These are phyloP conservation scores for Psophia crepitans DNA, from an alignment of 2,113 vertebrate species.

Conservation along the genomic window DNA sequence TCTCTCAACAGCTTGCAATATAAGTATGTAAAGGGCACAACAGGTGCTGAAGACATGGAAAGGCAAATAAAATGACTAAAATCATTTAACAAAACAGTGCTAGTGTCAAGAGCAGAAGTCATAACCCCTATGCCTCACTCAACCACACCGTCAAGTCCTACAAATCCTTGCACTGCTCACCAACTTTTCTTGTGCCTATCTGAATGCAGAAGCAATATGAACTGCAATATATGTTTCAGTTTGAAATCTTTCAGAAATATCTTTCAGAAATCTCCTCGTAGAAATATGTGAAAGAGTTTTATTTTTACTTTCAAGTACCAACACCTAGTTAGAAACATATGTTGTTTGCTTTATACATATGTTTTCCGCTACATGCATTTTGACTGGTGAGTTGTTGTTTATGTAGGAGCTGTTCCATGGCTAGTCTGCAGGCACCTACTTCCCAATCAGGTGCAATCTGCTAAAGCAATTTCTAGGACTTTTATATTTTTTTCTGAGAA, in stretches of 20 bases:
- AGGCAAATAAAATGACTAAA: neutral
- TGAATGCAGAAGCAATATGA: neutral
- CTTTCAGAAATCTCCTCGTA: neutral
- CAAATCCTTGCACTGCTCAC: neutral
- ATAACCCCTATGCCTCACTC: neutral
- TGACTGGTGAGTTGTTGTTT: neutral
- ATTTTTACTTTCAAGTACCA: neutral
- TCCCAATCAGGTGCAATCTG: neutral
- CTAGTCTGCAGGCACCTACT: neutral
- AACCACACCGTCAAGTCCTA: neutral
- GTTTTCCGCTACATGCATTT: neutral
- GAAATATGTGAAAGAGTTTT: neutral
- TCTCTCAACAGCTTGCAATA: neutral
- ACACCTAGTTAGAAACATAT: neutral
- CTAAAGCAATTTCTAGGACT: neutral
- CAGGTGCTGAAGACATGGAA: neutral
- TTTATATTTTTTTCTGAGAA: neutral
- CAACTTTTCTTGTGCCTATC: neutral
- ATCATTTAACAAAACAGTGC: neutral
- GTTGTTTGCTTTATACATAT: neutral
- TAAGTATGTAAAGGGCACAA: neutral
- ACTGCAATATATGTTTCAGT: neutral
- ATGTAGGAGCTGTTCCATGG: neutral
- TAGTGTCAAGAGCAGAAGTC: neutral
- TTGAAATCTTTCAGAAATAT: too few relatives aligned